Evolutionary conservation across 2,888 invertebrate species (phyloP).

Genomic region (Phaedon cochleariae): DNA sequence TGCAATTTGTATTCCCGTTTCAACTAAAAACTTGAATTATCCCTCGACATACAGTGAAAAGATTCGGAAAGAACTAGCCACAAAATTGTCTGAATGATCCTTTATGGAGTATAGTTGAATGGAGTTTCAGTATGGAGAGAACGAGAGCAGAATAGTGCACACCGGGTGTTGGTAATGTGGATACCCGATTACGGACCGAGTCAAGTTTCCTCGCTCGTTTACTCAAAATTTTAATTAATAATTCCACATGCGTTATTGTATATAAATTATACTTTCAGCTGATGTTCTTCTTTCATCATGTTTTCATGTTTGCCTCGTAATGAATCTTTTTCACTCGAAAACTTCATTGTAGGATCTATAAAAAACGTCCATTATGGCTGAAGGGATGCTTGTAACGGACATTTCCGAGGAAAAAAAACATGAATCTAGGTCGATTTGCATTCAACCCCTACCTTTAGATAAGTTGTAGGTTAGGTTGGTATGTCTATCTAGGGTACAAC

Average conservation of each 20-base stretch:
- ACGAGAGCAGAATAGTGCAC: constrained; percentile 43
- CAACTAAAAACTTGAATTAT: constrained; percentile 29
- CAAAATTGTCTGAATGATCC: background rate
- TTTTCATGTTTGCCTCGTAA: constrained; percentile 18
- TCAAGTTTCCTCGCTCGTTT: constrained; percentile 55
- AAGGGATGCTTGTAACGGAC: background rate
- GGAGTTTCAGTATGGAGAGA: background rate
- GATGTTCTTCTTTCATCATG: constrained; percentile 23
- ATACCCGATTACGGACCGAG: constrained; percentile 55
- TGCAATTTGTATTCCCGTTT: constrained; percentile 30
- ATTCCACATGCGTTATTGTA: constrained; percentile 60
- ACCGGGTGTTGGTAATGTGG: constrained; percentile 62
- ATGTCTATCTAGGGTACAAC: no score
- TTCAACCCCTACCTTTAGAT: no score
- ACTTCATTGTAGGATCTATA: constrained; percentile 7
- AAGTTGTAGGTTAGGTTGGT: no score
- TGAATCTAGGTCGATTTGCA: no score
- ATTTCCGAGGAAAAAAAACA: background rate
- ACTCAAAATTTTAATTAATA: constrained; percentile 60
- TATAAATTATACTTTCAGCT: constrained; percentile 55
- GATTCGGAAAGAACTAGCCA: background rate
- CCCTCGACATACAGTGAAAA: constrained; percentile 21
- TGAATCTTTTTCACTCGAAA: constrained; percentile 14
- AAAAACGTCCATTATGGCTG: constrained; percentile 4
- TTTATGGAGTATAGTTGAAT: constrained; percentile 7